phyloP scores from a whole-genome alignment of 2,797 vertebrate species.

The Capromys pilorides region DNA sequence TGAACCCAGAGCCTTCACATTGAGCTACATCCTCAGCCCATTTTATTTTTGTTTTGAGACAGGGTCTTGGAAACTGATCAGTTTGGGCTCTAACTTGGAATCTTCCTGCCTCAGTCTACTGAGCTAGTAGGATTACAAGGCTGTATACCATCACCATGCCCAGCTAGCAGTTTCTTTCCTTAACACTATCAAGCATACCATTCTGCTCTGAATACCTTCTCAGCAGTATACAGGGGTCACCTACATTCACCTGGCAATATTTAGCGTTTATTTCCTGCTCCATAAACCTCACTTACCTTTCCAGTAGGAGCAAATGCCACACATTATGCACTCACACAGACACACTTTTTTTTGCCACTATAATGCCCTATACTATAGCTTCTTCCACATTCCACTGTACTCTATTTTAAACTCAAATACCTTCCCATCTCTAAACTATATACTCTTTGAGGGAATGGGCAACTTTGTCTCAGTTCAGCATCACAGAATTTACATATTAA shows the following conservation, averaged over 20 bases:
- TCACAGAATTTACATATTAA: neutral
- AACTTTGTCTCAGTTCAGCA: neutral
- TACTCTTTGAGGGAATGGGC: constrained; percentile 20
- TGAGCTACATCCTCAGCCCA: neutral
- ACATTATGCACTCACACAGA: neutral
- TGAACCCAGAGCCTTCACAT: neutral
- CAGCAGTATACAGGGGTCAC: neutral
- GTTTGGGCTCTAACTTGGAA: neutral
- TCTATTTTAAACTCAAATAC: constrained; percentile 39
- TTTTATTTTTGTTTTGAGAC: neutral
- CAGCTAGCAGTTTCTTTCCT: neutral
- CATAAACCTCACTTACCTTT: constrained; percentile 10
- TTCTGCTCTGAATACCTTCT: constrained; percentile 4
- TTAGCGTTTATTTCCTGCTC: constrained; percentile 1
- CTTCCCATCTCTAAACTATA: constrained; percentile 5
- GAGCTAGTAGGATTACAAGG: neutral
- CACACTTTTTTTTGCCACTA: neutral
- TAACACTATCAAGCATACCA: neutral
- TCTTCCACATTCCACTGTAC: neutral
- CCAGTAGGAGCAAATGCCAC: neutral
- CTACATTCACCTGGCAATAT: constrained; percentile 28
- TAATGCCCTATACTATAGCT: neutral
- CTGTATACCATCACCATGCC: neutral
- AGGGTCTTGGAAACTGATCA: neutral
- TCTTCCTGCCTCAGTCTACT: neutral